Conservation (phyloP, 1,140 invertebrate species). For the Luehdorfia chinensis region DNA sequence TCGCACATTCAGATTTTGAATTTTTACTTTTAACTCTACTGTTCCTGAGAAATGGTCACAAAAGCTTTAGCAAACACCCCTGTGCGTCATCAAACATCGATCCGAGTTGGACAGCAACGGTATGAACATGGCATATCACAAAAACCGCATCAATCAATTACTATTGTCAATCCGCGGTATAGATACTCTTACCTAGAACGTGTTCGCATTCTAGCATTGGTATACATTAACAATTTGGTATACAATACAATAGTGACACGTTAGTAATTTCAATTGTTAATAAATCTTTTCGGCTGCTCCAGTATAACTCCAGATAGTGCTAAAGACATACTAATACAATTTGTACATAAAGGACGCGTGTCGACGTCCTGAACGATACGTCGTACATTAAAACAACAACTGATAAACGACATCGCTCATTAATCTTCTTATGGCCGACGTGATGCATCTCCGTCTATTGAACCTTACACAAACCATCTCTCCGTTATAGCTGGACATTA, state of each 20-base stretch:
- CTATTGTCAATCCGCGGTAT: neutral
- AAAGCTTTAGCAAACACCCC: conserved; percentile 16
- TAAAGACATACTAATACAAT: conserved; percentile 18
- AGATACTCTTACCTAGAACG: too few species aligned
- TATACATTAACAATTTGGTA: too few species aligned
- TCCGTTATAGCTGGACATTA: conserved; percentile 5
- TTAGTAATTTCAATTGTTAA: too few species aligned
- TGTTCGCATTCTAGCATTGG: too few species aligned
- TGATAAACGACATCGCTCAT: conserved; percentile 41
- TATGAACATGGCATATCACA: neutral
- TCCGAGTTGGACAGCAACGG: neutral
- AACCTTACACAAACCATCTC: conserved; percentile 26
- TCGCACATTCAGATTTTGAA: conserved; percentile 34
- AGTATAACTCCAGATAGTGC: conserved; percentile 12
- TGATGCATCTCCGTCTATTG: conserved; percentile 51
- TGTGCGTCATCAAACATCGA: neutral
- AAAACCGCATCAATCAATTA: neutral
- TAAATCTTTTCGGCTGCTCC: neutral
- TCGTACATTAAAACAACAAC: conserved; percentile 31
- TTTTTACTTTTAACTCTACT: conserved; percentile 28
- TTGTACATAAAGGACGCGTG: conserved; percentile 20
- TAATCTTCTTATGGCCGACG: conserved; percentile 43
- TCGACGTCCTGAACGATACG: conserved; percentile 29
- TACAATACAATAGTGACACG: too few species aligned
- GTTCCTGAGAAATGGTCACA: conserved; percentile 29